Evolutionary conservation across 2,797 vertebrate species (phyloP), one percentile per base, ranked within the genome.

Genomic region (Pseudopleuronectes americanus): DNA sequence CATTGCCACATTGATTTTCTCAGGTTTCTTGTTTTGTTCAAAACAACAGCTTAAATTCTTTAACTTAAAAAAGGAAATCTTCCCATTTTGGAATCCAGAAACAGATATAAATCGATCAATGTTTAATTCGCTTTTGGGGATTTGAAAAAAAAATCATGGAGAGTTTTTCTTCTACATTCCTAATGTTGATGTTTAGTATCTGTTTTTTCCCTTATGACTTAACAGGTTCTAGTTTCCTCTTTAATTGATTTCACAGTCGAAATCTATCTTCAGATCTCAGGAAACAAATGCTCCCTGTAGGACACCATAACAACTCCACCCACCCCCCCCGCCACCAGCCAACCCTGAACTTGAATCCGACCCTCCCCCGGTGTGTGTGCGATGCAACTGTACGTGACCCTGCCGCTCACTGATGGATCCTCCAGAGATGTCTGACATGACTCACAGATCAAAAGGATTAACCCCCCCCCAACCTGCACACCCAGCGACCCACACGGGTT

Each of bases 391-490:
- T 85, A 86, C 68, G 71, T 90, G 88, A 92, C 87, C 86, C 80
- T 71, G 80, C 81, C 82, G 81, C 67, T 91, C 87, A 66, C 71
- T 85, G 89, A 87, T 80, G 85, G 84, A 76, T 91, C 89, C 91
- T 92, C 89, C 84, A 76, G 89, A 92, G 91, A 83, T 81, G 85
- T 83, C 74, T 80, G 83, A 87, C 87, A 91, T 74, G 80, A 90
- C 85, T 92, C 84, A 71, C 84, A 91, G 90, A 92, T 92, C 90
- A 91, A 87, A 94, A 83, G 88, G 83, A 90, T 92, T 92, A 92
- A 87, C 88, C 87, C 83, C 84, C 64, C 80, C 71, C 14, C 81
- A 21, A 10, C 84, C n/a, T 6, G 2, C 56, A 36, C 55, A n/a
- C 28, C 10, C 55, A 55, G 26, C 4, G 81, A 73, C 80, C 62